A percentile compares a stretch with the other conserved stretches of the same genome.
Evolutionary conservation across 1,140 invertebrate species (phyloP).

Genomic region (Amyelois transitella): DNA sequence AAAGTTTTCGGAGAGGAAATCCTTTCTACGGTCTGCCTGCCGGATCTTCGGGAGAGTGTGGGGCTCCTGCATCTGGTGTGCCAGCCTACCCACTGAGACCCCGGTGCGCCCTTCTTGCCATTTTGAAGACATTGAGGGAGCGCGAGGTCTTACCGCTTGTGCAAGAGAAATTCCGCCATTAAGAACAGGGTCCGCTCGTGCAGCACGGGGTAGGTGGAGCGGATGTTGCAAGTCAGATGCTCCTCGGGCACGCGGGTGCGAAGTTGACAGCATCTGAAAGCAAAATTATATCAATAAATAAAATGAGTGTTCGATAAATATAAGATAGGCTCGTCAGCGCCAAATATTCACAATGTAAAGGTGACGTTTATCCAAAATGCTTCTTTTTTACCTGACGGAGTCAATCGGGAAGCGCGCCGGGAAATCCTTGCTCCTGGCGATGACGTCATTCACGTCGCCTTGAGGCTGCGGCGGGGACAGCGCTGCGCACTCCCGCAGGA

Average conservation of each 20-base stretch:
- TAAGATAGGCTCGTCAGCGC: background rate
- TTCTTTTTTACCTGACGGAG: background rate
- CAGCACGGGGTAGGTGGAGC: slow-evolving; percentile 6
- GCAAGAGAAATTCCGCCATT: slow-evolving; percentile 7
- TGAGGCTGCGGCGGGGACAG: background rate
- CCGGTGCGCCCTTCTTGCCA: too few relatives aligned
- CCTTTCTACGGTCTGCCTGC: too few relatives aligned
- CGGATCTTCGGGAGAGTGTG: too few relatives aligned
- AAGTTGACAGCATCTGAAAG: slow-evolving; percentile 3
- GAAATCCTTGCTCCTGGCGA: slow-evolving; percentile 1
- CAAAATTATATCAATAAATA: background rate
- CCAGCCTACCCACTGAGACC: too few relatives aligned
- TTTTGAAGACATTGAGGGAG: background rate
- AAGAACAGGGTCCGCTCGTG: slow-evolving; percentile 5
- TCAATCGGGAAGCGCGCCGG: slow-evolving; percentile 3
- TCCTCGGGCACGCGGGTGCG: background rate
- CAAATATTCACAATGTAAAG: background rate
- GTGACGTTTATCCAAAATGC: background rate
- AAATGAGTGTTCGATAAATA: background rate
- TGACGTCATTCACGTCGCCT: slow-evolving; percentile 1
- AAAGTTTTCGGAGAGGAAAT: background rate
- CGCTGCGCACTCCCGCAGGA: background rate
- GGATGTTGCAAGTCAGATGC: background rate
- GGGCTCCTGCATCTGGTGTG: background rate
- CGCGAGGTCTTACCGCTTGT: slow-evolving; percentile 3